phyloP scores from a whole-genome alignment of 1,140 invertebrate genomes.

The Drosophila varians region DNA sequence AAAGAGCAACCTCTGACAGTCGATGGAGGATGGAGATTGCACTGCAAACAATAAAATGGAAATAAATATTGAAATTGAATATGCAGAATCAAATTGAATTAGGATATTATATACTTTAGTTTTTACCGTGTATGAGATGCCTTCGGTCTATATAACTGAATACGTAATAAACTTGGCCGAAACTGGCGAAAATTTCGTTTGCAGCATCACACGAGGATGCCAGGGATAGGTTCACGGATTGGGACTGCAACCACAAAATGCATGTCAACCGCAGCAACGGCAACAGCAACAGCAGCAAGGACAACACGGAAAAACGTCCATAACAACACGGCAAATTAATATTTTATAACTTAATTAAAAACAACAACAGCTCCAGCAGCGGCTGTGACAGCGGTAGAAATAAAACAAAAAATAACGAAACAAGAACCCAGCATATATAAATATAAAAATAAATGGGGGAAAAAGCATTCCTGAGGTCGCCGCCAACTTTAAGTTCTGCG shows the following conservation, averaged over 20 bases:
- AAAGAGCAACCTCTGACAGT: constrained; percentile 28
- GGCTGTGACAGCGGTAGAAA: constrained; percentile 7
- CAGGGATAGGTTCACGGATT: constrained; percentile 13
- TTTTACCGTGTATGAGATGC: neutral
- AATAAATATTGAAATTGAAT: no score
- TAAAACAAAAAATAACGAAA: constrained; percentile 28
- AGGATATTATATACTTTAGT: no score
- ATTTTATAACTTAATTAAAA: constrained; percentile 78
- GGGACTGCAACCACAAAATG: constrained; percentile 60
- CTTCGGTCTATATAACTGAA: neutral
- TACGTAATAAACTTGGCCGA: constrained; percentile 28
- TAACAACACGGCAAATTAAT: constrained; percentile 67
- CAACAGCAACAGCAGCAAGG: constrained; percentile 11
- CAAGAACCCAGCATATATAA: constrained; percentile 35
- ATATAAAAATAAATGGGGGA: constrained; percentile 47
- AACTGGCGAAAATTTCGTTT: constrained; percentile 9
- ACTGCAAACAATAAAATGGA: neutral
- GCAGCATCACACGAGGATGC: constrained; percentile 3
- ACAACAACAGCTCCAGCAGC: constrained; percentile 39
- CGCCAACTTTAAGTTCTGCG: constrained; percentile 55
- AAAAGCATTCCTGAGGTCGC: constrained; percentile 55
- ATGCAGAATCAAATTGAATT: no score
- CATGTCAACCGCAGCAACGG: constrained; percentile 60
- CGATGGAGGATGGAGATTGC: neutral
- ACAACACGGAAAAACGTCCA: constrained; percentile 25